These are phyloP conservation scores for Aradophagus sp. DNA, from an alignment of 1,140 invertebrate genomes.

Conservation along the genomic window DNA sequence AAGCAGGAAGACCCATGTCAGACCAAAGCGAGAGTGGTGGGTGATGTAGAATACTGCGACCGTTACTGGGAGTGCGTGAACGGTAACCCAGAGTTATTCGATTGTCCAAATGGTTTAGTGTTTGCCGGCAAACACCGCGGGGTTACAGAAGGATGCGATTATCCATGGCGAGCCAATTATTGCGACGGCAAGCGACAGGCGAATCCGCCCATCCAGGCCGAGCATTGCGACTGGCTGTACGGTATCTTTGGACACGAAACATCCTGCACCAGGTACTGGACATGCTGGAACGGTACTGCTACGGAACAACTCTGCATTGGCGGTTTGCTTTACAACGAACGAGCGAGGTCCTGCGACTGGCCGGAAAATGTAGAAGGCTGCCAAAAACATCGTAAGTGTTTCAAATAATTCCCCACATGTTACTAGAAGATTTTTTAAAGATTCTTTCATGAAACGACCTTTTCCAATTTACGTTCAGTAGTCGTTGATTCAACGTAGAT, in stretches of 20 bases:
- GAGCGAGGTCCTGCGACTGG: slow-evolving; percentile 93
- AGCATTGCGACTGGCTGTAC: slow-evolving; percentile 93
- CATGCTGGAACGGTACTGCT: slow-evolving; percentile 94
- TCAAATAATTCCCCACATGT: no score
- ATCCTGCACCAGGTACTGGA: slow-evolving; percentile 94
- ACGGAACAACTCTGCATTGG: slow-evolving; percentile 95
- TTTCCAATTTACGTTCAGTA: no score
- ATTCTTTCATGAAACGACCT: no score
- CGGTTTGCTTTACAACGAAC: slow-evolving; percentile 92
- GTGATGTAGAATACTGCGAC: slow-evolving; percentile 88
- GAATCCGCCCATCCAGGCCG: slow-evolving; percentile 75
- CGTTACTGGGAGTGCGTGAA: slow-evolving; percentile 90
- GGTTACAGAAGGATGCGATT: slow-evolving; percentile 90
- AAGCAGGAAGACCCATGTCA: slow-evolving; percentile 85
- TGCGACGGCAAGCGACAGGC: slow-evolving; percentile 86
- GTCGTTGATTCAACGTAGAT: no score
- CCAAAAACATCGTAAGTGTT: slow-evolving; percentile 91
- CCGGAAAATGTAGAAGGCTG: slow-evolving; percentile 93
- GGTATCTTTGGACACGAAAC: slow-evolving; percentile 95
- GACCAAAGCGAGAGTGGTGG: slow-evolving; percentile 82
- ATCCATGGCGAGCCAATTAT: slow-evolving; percentile 91
- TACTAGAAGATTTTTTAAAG: no score
- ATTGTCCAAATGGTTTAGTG: slow-evolving; percentile 92
- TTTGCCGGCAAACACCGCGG: slow-evolving; percentile 91
- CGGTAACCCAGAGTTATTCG: slow-evolving; percentile 86